Evolutionary conservation across 2,888 invertebrate species (phyloP), one percentile per base, ranked within the genome.

Genomic region (Meliscaeva auricollis): DNA sequence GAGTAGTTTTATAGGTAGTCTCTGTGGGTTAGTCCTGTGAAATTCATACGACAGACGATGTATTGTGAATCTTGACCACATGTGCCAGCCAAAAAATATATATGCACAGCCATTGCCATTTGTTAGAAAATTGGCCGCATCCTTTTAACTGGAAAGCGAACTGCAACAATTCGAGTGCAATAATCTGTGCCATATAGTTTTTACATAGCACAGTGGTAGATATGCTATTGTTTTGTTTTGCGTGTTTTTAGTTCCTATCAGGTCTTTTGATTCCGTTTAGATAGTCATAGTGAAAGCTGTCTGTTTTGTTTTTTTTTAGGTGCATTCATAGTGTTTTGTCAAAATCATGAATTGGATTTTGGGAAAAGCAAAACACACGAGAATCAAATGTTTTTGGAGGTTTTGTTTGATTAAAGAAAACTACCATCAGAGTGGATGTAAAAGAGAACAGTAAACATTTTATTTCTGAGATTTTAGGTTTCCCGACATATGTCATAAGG

Each of bases 21-120:
- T 20, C 20, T 20, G 11, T 48, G 13, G 50, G 50, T 50, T 50
- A 50, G 22, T 50, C 13, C 13, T 22, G 50, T 22, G 50, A 22
- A 56, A 72, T 70, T 58, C 70, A 70, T 46, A 26, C 26, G 26
- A 26, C 26, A 4, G 70, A 58, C 46, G 22, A 48, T 58, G 46
- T 35, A 58, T 72, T 50, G 50, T 50, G 50, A 50, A 58, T 58
- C 46, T 56, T 58, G 58, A 72, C 70, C 58, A 58, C 46, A 48
- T 58, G 20, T 70, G 56, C 30, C 30, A 30, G 7, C 56, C 32
- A 22, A 15, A 32, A 15, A 46, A 58, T 22, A 20, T 35, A 54
- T 22, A 50, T 0, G 1, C 20, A 6, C 1, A 50, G 17, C n/a
- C 32, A 56, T 32, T 46, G 17, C n/a, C 32, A 56, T 32, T 46